Conservation (phyloP, 1,140 invertebrate genomes). For the Batillaria attramentaria region DNA sequence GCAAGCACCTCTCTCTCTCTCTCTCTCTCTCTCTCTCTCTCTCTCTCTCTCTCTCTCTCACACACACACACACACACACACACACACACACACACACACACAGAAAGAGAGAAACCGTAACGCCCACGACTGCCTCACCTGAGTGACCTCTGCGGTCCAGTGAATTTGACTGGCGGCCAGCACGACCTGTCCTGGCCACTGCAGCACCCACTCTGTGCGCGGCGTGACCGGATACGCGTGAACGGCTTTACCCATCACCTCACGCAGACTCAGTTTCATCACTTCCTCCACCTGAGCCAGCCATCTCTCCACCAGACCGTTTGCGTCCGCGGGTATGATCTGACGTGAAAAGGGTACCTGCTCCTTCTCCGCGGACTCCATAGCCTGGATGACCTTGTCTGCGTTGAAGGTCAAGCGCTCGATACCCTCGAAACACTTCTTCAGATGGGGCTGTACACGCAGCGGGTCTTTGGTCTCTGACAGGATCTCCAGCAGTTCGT, state of each 20-base stretch:
- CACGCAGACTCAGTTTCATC: slow-evolving; percentile 71
- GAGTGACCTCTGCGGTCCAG: slow-evolving; percentile 71
- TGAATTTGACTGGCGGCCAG: slow-evolving; percentile 70
- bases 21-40: not conserved
- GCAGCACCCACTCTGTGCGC: slow-evolving; percentile 69
- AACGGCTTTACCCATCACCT: slow-evolving; percentile 66
- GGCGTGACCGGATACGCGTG: slow-evolving; percentile 59
- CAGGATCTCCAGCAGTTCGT: slow-evolving; percentile 74
- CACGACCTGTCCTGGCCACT: slow-evolving; percentile 72
- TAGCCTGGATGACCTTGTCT: slow-evolving; percentile 86
- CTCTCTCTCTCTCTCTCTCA: slow-evolving; percentile 4
- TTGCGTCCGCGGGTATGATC: slow-evolving; percentile 89
- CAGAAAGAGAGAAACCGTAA: too few relatives aligned
- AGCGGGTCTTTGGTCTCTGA: slow-evolving; percentile 74
- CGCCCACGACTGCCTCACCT: slow-evolving; percentile 47
- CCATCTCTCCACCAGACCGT: slow-evolving; percentile 72
- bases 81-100: not conserved
- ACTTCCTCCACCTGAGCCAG: slow-evolving; percentile 71
- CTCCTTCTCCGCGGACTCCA: slow-evolving; percentile 92
- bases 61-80: not conserved
- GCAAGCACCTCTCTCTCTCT: not conserved
- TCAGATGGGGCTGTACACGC: slow-evolving; percentile 72
- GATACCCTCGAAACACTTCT: slow-evolving; percentile 78
- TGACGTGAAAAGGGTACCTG: slow-evolving; percentile 83
- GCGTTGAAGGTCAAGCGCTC: slow-evolving; percentile 74